phyloP scores from a whole-genome alignment of 2,797 vertebrate species.

The Morus bassanus region DNA sequence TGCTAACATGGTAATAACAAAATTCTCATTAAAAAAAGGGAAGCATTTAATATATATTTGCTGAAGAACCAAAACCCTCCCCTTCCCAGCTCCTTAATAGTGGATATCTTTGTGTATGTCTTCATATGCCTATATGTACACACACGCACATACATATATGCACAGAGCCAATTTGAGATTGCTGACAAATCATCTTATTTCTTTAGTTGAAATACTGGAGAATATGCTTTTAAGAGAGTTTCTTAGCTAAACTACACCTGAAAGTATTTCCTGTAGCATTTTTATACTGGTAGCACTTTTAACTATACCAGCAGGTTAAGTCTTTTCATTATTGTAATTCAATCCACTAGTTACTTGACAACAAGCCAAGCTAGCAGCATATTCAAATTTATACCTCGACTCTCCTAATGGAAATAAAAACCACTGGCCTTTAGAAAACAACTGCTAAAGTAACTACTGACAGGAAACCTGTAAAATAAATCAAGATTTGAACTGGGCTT shows the following conservation, averaged over 20 bases:
- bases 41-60: neutral
- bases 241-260: neutral
- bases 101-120: fast-evolving
- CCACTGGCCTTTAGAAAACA: neutral
- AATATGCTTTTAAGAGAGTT: neutral
- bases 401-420: neutral
- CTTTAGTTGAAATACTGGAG: neutral
- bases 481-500: neutral
- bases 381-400: neutral
- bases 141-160: fast-evolving
- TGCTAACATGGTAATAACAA: fast-evolving
- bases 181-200: neutral
- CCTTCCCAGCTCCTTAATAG: neutral
- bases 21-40: no score
- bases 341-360: neutral
- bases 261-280: neutral
- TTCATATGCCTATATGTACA: neutral
- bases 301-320: neutral
- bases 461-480: neutral
- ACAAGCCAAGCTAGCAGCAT: neutral
- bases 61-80: neutral
- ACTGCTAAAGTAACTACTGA: neutral
- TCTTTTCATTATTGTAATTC: neutral
- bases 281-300: neutral
- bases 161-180: neutral